Evolutionary conservation across 2,797 vertebrate genomes (phyloP).

Genomic region (Leptodactylus fallax): DNA sequence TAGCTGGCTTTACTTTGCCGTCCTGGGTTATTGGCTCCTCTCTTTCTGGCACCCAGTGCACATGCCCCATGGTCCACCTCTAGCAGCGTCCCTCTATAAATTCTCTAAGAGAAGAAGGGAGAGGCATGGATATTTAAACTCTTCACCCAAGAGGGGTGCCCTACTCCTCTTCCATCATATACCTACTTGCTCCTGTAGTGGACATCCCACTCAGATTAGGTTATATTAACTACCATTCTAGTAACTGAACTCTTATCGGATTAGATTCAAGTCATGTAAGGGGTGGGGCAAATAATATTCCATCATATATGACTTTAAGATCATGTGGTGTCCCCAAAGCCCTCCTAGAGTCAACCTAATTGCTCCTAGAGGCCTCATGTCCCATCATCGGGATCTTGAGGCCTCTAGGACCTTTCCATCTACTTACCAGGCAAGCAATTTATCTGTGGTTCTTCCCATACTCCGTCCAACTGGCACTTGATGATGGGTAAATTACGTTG

Average conservation of each 20-base stretch:
- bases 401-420: not conserved
- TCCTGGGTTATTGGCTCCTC: no score
- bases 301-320: not conserved
- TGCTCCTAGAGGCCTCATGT: no score
- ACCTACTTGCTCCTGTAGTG: not conserved
- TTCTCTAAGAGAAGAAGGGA: not conserved
- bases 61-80: not conserved
- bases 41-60: not conserved
- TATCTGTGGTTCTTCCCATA: conserved; percentile 86
- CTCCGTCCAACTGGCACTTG: conserved; percentile 83
- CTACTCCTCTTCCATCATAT: not conserved
- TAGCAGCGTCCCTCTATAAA: not conserved
- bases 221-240: not conserved
- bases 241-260: not conserved
- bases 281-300: not conserved
- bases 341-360: no score
- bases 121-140: not conserved
- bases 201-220: not conserved
- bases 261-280: not conserved
- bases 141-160: not conserved
- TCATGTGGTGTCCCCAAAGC: not conserved
- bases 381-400: no score
- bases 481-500: conserved; percentile 85
- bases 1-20: not conserved
- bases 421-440: conserved; percentile 78